Percentiles rank a stretch among this genome's conserved stretches.
phyloP scores from a whole-genome alignment of 2,113 vertebrate species.

The Clarias gariepinus region DNA sequence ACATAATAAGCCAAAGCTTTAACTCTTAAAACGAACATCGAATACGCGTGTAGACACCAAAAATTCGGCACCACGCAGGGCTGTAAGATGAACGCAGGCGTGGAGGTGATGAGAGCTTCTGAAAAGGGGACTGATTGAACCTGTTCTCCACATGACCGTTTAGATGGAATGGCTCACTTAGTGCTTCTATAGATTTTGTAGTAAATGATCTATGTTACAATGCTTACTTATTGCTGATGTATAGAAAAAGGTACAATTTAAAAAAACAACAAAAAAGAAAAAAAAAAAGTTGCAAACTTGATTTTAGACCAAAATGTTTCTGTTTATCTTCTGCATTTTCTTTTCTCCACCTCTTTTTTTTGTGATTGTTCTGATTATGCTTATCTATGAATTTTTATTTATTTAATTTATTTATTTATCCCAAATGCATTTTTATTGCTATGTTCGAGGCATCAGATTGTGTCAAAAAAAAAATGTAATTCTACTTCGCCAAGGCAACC shows the following conservation, averaged over 20 bases:
- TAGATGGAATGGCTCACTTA: slow-evolving; percentile 84
- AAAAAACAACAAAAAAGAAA: slow-evolving; percentile 73
- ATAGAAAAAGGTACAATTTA: slow-evolving; percentile 73
- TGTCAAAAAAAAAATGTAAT: slow-evolving; percentile 39
- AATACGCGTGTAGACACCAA: slow-evolving; percentile 42
- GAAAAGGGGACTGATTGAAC: slow-evolving; percentile 45
- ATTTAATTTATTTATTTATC: slow-evolving; percentile 50
- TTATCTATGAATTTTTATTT: slow-evolving; percentile 25
- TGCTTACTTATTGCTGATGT: slow-evolving; percentile 82
- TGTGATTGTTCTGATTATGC: slow-evolving; percentile 29
- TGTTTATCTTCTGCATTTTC: slow-evolving; percentile 71
- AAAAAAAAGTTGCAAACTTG: slow-evolving; percentile 78
- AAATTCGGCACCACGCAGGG: slow-evolving; percentile 15
- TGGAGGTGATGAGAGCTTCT: slow-evolving; percentile 40
- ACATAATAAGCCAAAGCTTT: slow-evolving; percentile 67
- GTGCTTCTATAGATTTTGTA: slow-evolving; percentile 85
- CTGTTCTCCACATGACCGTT: slow-evolving; percentile 72
- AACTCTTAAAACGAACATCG: slow-evolving; percentile 65
- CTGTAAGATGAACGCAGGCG: slow-evolving; percentile 24
- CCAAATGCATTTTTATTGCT: slow-evolving; percentile 48
- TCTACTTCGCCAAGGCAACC: slow-evolving; percentile 58
- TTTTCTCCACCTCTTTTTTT: slow-evolving; percentile 25
- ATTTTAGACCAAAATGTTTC: slow-evolving; percentile 89
- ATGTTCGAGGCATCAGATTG: slow-evolving; percentile 50
- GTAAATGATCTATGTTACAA: slow-evolving; percentile 82